A percentile compares a stretch with the other conserved stretches of the same genome.
Evolutionary conservation across 2,797 vertebrate species (phyloP).

Genomic region (Helostoma temminkii): DNA sequence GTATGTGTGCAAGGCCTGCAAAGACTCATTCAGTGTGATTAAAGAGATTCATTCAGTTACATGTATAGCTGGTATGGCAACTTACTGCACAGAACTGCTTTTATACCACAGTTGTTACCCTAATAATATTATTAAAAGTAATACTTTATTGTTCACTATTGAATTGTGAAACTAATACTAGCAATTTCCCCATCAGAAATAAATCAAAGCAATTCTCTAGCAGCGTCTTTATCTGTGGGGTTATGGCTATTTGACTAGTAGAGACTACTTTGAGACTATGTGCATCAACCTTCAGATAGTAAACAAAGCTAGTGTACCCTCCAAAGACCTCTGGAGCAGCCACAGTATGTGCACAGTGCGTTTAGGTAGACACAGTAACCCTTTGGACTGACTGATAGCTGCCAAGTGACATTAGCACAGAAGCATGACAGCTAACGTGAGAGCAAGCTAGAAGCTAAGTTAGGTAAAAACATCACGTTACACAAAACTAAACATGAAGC

Average conservation of each 20-base stretch:
- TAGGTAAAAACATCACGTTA: not conserved
- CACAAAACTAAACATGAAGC: not conserved
- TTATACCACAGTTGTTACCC: not conserved
- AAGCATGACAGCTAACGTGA: constrained; percentile 27
- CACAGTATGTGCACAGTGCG: constrained; percentile 14
- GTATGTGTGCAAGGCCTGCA: not conserved
- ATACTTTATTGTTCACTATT: not conserved
- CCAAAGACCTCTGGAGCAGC: constrained; percentile 44
- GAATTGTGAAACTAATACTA: not conserved
- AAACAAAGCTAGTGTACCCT: not conserved
- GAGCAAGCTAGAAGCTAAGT: not conserved
- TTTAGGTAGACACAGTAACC: constrained; percentile 5
- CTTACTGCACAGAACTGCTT: not conserved
- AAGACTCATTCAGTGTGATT: not conserved
- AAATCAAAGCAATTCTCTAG: not conserved
- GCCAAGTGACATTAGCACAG: constrained; percentile 51
- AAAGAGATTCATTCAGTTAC: constrained; percentile 1
- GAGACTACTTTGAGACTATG: not conserved
- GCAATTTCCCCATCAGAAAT: not conserved
- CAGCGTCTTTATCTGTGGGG: not conserved
- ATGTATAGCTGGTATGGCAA: constrained; percentile 18
- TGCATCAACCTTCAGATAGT: not conserved
- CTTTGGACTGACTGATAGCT: not conserved
- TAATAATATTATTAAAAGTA: not conserved
- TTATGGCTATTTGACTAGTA: not conserved